phyloP scores from a whole-genome alignment of 2,113 vertebrate species.

The Arenaria interpres region DNA sequence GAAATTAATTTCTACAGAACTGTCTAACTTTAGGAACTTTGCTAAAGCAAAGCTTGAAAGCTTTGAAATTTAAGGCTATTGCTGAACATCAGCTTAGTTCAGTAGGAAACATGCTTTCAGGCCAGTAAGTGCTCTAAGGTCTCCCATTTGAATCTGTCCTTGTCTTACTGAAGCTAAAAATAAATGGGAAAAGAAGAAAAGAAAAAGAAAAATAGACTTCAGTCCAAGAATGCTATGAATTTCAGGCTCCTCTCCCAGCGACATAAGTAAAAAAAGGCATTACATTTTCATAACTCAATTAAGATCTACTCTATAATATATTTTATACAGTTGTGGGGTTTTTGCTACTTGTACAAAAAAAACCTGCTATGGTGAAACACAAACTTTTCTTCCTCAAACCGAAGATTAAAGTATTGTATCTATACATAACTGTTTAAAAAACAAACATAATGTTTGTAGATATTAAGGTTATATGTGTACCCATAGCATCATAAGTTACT shows the following conservation, averaged over 20 bases:
- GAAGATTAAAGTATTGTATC: background rate
- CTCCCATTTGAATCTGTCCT: background rate
- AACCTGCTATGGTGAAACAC: background rate
- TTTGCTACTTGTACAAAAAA: background rate
- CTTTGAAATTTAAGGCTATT: background rate
- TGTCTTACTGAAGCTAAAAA: background rate
- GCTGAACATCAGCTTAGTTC: background rate
- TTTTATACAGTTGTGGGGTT: background rate
- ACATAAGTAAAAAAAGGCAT: background rate
- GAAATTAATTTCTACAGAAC: background rate
- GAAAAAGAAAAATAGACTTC: background rate
- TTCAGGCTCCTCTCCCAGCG: background rate
- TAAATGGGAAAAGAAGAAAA: background rate
- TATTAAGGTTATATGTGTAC: background rate
- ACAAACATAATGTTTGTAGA: background rate
- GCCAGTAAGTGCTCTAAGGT: background rate
- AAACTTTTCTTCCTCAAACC: background rate
- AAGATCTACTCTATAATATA: background rate
- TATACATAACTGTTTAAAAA: background rate
- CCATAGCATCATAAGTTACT: background rate
- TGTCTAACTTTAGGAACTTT: background rate
- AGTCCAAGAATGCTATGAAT: background rate
- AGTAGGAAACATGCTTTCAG: background rate
- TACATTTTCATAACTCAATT: background rate
- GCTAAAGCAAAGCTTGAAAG: background rate